Conservation (phyloP, 1,140 invertebrate genomes). For the Tigriopus japonicus region DNA sequence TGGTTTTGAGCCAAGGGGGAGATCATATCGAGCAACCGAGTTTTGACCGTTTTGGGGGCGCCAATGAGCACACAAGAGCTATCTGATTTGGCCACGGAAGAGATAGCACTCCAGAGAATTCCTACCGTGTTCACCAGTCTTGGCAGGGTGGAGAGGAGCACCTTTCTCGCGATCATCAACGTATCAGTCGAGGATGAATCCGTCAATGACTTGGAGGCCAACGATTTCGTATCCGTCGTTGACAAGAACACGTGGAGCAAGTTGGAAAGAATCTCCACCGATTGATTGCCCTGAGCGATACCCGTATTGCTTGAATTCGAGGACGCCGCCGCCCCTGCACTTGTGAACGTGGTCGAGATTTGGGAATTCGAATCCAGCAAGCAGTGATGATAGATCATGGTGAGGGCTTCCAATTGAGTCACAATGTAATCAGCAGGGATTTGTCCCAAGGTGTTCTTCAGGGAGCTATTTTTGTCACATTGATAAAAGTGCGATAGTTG, state of each 20-base stretch:
- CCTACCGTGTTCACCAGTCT: slow-evolving; percentile 58
- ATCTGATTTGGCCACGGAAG: slow-evolving; percentile 31
- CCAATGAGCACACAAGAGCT: slow-evolving; percentile 16
- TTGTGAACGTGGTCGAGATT: not conserved
- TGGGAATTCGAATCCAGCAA: slow-evolving; percentile 24
- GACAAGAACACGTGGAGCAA: slow-evolving; percentile 55
- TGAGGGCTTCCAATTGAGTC: slow-evolving; percentile 57
- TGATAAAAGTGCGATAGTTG: slow-evolving; percentile 32
- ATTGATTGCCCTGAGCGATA: slow-evolving; percentile 17
- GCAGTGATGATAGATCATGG: slow-evolving; percentile 65
- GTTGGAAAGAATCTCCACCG: slow-evolving; percentile 55
- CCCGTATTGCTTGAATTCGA: not conserved
- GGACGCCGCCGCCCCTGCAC: not conserved
- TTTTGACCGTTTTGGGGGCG: slow-evolving; percentile 32
- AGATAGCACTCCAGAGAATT: slow-evolving; percentile 54
- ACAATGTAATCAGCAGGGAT: slow-evolving; percentile 46
- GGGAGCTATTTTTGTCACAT: slow-evolving; percentile 15
- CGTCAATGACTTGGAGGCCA: slow-evolving; percentile 22
- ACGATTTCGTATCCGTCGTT: slow-evolving; percentile 28
- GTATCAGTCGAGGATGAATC: slow-evolving; percentile 19
- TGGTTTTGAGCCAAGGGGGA: slow-evolving; percentile 73
- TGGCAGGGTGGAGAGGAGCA: slow-evolving; percentile 55
- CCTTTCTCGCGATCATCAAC: slow-evolving; percentile 42
- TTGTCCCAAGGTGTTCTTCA: not conserved
- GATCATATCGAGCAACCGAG: slow-evolving; percentile 61